Conservation (phyloP, 1,140 invertebrate genomes). For the Hyles vespertilio region DNA sequence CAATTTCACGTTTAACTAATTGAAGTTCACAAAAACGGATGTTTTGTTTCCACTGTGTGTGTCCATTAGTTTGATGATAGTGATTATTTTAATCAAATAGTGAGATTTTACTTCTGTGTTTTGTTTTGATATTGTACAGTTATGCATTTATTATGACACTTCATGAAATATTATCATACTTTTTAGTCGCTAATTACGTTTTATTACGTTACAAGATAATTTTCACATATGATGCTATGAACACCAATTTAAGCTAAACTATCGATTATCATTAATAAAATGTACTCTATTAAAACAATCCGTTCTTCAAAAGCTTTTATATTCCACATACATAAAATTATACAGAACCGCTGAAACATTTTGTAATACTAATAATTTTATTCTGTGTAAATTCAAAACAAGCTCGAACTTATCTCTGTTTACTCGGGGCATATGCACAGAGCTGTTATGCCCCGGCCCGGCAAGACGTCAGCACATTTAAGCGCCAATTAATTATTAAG, state of each 20-base stretch:
- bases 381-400: conserved; percentile 18
- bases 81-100: conserved; percentile 9
- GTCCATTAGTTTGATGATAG: conserved; percentile 30
- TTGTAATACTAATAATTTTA: no score
- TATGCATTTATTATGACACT: no score
- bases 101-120: conserved; percentile 2
- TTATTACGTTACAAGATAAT: no score
- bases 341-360: no score
- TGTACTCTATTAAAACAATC: no score
- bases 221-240: no score
- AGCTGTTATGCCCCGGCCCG: conserved; percentile 41
- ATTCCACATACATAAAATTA: no score
- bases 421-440: conserved; percentile 40
- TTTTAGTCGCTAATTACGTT: no score
- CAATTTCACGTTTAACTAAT: conserved; percentile 53
- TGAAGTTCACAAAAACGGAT: conserved; percentile 37
- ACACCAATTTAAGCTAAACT: no score
- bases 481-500: conserved; percentile 72
- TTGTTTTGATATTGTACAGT: background rate
- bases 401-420: conserved; percentile 21
- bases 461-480: conserved; percentile 69
- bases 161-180: no score
- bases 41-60: conserved; percentile 21
- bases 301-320: no score
- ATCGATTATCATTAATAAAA: no score